Evolutionary conservation across 2,797 vertebrate genomes (phyloP).

Genomic region (Betta splendens): DNA sequence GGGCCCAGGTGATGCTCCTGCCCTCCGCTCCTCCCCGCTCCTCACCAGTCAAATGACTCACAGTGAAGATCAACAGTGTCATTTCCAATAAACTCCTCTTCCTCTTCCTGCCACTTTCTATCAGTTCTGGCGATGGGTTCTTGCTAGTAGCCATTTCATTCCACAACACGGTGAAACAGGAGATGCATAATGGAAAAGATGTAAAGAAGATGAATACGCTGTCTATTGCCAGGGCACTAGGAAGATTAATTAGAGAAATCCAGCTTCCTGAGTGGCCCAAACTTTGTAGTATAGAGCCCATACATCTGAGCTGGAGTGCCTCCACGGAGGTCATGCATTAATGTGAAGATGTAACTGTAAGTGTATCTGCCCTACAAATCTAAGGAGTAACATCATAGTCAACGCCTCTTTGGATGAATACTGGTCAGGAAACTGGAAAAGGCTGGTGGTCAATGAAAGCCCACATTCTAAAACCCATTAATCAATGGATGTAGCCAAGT

Average conservation of each 20-base stretch:
- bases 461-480: conserved; percentile 8
- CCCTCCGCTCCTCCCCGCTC: conserved; percentile 55
- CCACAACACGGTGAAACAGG: conserved; percentile 70
- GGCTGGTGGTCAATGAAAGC: not conserved
- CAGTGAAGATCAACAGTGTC: conserved; percentile 80
- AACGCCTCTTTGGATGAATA: conserved; percentile 7
- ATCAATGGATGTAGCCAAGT: too few species aligned
- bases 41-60: conserved; percentile 80
- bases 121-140: conserved; percentile 73
- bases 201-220: conserved; percentile 76
- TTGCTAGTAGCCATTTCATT: conserved; percentile 78
- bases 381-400: conserved; percentile 2
- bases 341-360: not conserved
- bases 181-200: conserved; percentile 79
- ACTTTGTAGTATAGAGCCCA: conserved; percentile 51
- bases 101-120: conserved; percentile 77
- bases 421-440: not conserved
- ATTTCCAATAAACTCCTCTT: conserved; percentile 79
- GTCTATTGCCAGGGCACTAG: conserved; percentile 63
- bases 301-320: conserved; percentile 35
- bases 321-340: conserved; percentile 12
- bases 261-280: conserved; percentile 51
- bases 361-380: conserved; percentile 22
- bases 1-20: conserved; percentile 77
- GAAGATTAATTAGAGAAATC: conserved; percentile 75